Base-by-base conservation (phyloP, 2,113 vertebrate species). In the Oncorhynchus nerka region DNA sequence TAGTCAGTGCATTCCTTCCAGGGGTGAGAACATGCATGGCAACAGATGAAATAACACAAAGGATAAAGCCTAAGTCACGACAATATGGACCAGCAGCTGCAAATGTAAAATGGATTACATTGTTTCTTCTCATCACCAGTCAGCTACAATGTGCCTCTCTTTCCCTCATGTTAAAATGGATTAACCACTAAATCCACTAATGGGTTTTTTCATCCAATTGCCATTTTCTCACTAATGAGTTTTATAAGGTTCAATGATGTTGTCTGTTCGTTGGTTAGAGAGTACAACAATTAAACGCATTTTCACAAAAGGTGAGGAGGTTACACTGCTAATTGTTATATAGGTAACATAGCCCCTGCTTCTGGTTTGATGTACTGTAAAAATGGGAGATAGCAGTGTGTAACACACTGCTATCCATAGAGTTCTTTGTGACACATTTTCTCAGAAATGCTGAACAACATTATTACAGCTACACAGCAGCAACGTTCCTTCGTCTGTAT, bases 11-110 rank as follows among this genome's bases (percentile, higher is more conserved):
- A 81, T 82, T 55, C 51, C 16, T 55, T 68, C 78, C 72, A 75
- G 81, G 81, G 73, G 85, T 57, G 70, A 49, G 76, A 77, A 88
- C 81, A 85, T 19, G 82, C 85, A 84, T 85, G 77, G 81, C 76
- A 83, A 83, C 89, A 81, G 84, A 76, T 81, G 85, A 87, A 88
- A 91, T 89, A 90, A 45, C 39, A 45, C 34, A 70, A 73, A 70
- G 74, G 73, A 85, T 75, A 83, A 84, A 76, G 73, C 59, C 76
- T 67, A 12, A 45, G 79, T 70, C 74, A 39, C 32, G 68, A 20
- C 28, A 80, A 85, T 86, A 81, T 5, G 32, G 55, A 16, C 65
- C 62, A 68, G 55, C 79, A 82, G 81, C 79, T 45, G 69, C 73
- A 83, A 73, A 86, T 84, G 74, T 82, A 71, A 79, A 89, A 89